Evolutionary conservation across 2,797 vertebrate species (phyloP), one percentile per base, ranked within the genome.

Genomic region (Amblyopsis hoosieri): DNA sequence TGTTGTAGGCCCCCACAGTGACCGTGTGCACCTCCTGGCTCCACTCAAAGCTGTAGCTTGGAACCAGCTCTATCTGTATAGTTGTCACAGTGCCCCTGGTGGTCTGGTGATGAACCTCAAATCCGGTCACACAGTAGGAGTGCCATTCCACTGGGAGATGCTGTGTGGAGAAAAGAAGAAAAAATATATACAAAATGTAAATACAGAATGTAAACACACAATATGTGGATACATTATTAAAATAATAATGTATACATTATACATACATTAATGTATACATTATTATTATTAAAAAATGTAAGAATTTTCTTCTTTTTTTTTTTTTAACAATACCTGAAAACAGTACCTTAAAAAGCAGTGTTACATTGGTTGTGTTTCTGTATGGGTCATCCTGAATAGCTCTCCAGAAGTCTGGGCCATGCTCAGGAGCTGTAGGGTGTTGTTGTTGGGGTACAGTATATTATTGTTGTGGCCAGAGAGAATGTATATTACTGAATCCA

Each of bases 381-480:
- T 69, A 56, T 0, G 85, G 64, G 73, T 94, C 89, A 48, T 94
- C 93, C 61, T 82, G 73, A 71, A 94, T 31, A 54, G 90, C 48
- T 72, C 95, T 93, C 97, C 97, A 99, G 81, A 98, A 96, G 57
- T 97, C 94, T 1, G 97, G 97, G 8, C 97, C 97, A 58, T 58
- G 90, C 62, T 89, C 78, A 50, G 97, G 97, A 82, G 92, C 97
- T 99, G 88, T 37, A 9, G 37, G 37, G 37, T 37, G 37, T 9
- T 37, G 37, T 37, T 37, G 14, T n/a, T 13, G 12, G 4, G n/a
- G 7, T 55, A 12, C 12, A 13, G 23, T 54, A 31, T 54, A 9
- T 37, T 37, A 9, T 37, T 37, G 37, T 37, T 37, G 37, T 37
- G 6, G 37, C 9, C 37, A 37, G 37, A 37, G 37, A 37, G 37